These are phyloP conservation scores for Tragelaphus buxtoni DNA, from an alignment of 2,113 vertebrate species.

Conservation along the genomic window DNA sequence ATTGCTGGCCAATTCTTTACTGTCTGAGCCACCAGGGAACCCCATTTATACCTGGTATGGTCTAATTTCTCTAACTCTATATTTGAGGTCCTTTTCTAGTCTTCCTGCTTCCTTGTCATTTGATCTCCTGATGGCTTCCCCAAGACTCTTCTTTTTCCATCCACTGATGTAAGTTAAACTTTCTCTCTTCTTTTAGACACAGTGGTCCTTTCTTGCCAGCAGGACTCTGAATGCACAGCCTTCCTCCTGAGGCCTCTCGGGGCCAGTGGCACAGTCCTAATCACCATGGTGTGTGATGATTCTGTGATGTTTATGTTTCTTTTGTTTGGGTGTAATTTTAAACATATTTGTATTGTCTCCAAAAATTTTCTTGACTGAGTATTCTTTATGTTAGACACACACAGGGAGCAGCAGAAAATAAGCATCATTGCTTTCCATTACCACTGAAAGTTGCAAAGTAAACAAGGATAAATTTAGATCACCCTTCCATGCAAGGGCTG, in stretches of 20 bases:
- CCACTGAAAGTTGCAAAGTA: background rate
- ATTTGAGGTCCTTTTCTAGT: background rate
- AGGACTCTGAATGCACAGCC: background rate
- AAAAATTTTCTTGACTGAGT: background rate
- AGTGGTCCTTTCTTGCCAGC: background rate
- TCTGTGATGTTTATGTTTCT: background rate
- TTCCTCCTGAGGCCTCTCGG: background rate
- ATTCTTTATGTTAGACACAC: background rate
- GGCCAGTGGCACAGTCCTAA: too few species aligned
- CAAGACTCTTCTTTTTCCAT: background rate
- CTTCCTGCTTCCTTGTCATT: background rate
- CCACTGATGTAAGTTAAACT: background rate
- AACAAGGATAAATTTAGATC: background rate
- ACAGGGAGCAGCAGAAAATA: background rate
- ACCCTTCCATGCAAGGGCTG: background rate
- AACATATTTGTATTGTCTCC: background rate
- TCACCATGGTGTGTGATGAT: fast-evolving
- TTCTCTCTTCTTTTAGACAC: background rate
- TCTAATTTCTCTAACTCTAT: background rate
- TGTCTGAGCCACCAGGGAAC: background rate
- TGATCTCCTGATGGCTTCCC: background rate
- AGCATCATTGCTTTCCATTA: background rate
- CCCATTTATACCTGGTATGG: background rate
- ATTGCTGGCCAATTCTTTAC: background rate
- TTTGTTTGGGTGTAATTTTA: background rate